Conservation (phyloP, 2,888 invertebrate species). For the Ptilodon capucinus region DNA sequence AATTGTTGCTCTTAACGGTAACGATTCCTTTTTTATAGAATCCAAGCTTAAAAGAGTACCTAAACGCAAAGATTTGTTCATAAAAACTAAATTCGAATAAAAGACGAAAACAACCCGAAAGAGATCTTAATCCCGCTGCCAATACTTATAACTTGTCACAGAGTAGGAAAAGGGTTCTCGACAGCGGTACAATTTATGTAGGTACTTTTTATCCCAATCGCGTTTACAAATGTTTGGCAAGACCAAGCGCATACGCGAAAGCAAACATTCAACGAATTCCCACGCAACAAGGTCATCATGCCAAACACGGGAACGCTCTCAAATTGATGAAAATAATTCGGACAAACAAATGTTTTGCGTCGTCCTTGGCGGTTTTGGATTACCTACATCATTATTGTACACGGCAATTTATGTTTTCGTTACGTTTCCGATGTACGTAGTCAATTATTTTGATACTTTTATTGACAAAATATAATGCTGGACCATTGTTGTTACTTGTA, state of each 20-base stretch:
- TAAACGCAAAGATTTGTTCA: too few relatives aligned
- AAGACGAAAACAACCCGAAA: background rate
- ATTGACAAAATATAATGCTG: background rate
- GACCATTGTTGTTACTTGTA: too few relatives aligned
- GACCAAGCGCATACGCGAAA: background rate
- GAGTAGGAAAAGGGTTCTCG: slow-evolving; percentile 11
- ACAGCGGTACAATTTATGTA: slow-evolving; percentile 13
- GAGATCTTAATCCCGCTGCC: background rate
- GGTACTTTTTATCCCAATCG: background rate
- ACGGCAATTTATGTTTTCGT: too few relatives aligned
- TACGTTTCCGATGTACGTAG: too few relatives aligned
- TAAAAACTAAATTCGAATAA: background rate
- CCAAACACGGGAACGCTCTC: slow-evolving; percentile 48
- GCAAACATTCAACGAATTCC: slow-evolving; percentile 8
- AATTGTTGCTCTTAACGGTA: too few relatives aligned
- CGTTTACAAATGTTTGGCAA: background rate
- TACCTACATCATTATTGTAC: too few relatives aligned
- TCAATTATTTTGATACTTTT: background rate
- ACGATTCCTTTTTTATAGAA: too few relatives aligned
- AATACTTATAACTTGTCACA: slow-evolving; percentile 6
- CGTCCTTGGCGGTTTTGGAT: too few relatives aligned
- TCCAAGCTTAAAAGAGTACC: too few relatives aligned
- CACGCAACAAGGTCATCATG: slow-evolving; percentile 23
- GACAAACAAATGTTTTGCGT: slow-evolving; percentile 24
- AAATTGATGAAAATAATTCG: slow-evolving; percentile 43